phyloP scores from a whole-genome alignment of 1,140 invertebrate species.

The Theocolax elegans region DNA sequence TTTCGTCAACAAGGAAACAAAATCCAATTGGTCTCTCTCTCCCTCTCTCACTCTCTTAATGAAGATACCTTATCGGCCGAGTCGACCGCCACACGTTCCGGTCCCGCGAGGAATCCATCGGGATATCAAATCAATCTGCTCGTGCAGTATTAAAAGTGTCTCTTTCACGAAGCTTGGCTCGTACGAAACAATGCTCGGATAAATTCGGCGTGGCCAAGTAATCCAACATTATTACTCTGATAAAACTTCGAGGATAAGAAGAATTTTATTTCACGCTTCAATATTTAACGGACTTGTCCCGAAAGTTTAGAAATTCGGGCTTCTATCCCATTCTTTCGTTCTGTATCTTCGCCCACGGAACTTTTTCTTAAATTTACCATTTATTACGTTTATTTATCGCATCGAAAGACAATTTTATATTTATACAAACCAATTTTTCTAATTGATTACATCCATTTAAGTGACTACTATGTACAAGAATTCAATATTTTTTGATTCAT shows the following conservation, averaged over 20 bases:
- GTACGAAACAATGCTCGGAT: not conserved
- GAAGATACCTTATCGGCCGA: conserved; percentile 37
- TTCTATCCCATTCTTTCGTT: conserved; percentile 44
- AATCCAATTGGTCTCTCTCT: conserved; percentile 20
- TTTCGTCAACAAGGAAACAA: conserved; percentile 28
- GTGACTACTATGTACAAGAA: too few species aligned
- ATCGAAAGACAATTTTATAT: too few species aligned
- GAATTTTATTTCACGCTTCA: conserved; percentile 67
- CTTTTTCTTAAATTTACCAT: conserved; percentile 30
- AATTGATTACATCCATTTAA: too few species aligned
- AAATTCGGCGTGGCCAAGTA: conserved; percentile 3
- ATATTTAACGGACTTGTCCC: conserved; percentile 63
- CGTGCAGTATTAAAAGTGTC: conserved; percentile 28
- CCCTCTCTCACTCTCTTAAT: too few species aligned
- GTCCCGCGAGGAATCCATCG: conserved; percentile 8
- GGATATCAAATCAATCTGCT: conserved; percentile 38
- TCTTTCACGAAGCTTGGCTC: too few species aligned
- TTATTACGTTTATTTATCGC: too few species aligned
- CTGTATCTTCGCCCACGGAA: conserved; percentile 40
- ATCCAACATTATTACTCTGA: conserved; percentile 23
- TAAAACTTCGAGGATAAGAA: conserved; percentile 44
- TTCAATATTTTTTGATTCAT: too few species aligned
- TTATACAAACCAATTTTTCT: too few species aligned
- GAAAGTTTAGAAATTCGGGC: not conserved
- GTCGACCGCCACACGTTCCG: not conserved